Percentiles rank a stretch among this genome's conserved stretches.
phyloP scores from a whole-genome alignment of 2,113 vertebrate species.

The Oreochromis niloticus region DNA sequence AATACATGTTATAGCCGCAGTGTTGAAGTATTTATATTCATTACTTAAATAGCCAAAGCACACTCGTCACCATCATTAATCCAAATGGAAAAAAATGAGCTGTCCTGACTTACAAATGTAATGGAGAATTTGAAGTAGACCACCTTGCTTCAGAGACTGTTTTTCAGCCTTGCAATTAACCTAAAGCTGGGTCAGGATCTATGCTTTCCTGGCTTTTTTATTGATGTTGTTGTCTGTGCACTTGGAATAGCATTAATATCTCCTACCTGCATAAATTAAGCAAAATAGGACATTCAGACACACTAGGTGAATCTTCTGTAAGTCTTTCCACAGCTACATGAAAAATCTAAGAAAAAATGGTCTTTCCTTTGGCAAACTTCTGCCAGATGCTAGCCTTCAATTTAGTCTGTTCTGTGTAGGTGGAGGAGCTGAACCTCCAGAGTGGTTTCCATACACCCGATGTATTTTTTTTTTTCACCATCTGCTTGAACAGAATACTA shows the following conservation, averaged over 20 bases:
- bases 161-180: neutral
- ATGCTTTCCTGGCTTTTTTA: neutral
- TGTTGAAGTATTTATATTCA: neutral
- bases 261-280: neutral
- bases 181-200: neutral
- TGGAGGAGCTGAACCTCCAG: neutral
- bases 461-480: neutral
- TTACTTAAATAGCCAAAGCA: neutral
- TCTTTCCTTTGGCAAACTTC: neutral
- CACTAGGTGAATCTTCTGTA: neutral
- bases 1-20: neutral
- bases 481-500: neutral
- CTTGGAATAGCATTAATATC: neutral
- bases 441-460: neutral
- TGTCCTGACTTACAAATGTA: neutral
- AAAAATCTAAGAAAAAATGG: neutral
- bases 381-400: neutral
- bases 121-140: neutral
- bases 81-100: neutral
- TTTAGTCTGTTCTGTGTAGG: slow-evolving; percentile 6
- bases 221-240: neutral
- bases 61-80: neutral
- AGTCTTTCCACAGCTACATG: neutral
- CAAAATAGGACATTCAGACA: neutral
- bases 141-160: neutral